A percentile compares a stretch with the other conserved stretches of the same genome.
These are phyloP conservation scores for Eilema depressum DNA, from an alignment of 2,888 invertebrate genomes.

Conservation along the genomic window DNA sequence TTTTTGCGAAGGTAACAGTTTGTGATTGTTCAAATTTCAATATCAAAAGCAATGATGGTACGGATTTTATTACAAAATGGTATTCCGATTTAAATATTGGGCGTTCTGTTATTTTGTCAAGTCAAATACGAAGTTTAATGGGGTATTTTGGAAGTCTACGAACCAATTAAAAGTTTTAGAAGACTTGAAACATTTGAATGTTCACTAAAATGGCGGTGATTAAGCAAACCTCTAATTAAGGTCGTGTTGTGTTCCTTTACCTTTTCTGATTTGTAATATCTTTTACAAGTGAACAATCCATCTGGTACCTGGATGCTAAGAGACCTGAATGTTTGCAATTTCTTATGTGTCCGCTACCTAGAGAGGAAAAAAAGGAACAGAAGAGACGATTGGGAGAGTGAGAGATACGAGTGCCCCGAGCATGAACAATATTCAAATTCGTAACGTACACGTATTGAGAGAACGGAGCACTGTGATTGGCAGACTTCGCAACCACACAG, in stretches of 20 bases:
- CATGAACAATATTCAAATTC: no score
- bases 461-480: no score
- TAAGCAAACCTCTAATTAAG: slow-evolving; percentile 15
- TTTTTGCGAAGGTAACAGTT: neutral
- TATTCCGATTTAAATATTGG: slow-evolving; percentile 12
- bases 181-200: slow-evolving; percentile 20
- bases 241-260: neutral
- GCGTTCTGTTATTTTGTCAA: slow-evolving; percentile 16
- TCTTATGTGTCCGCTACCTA: no score
- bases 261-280: neutral
- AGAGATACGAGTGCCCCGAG: no score
- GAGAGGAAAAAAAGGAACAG: no score
- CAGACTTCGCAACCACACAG: no score
- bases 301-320: neutral
- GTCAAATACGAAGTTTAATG: slow-evolving; percentile 23
- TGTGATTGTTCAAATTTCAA: neutral
- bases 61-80: neutral
- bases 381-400: no score
- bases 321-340: no score
- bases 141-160: slow-evolving; percentile 15
- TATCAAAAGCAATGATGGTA: neutral
- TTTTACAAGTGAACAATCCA: neutral
- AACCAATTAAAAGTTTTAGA: slow-evolving; percentile 30
- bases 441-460: no score
- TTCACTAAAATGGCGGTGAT: slow-evolving; percentile 13